Evolutionary conservation across 2,888 invertebrate genomes (phyloP), one percentile per base, ranked within the genome.

Genomic region (Diarsia mendica): DNA sequence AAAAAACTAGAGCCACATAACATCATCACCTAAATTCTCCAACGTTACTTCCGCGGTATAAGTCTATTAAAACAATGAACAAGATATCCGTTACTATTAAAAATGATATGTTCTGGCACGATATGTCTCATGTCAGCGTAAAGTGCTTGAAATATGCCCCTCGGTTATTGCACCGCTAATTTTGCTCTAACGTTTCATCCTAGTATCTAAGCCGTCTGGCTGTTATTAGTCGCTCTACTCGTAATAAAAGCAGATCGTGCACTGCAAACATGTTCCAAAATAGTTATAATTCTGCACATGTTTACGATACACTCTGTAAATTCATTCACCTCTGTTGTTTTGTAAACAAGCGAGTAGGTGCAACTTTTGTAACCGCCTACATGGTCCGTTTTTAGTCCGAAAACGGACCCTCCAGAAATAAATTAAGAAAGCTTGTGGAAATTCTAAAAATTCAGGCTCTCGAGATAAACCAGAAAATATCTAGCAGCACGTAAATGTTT

Each of bases 131-230:
- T 89, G 90, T 88, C 90, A 90, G 82, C 85, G 89, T 93, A 92
- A 93, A 93, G 90, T 92, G 91, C 79, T 82, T 92, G 91, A 93
- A 91, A 92, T 94, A 93, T 91, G 89, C 79, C 80, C 79, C 84
- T 75, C 89, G 92, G 93, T 92, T 93, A 93, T 92, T 92, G 92
- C 92, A 91, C 91, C 86, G 91, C 91, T 93, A 93, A 93, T 93
- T 93, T 90, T 88, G 89, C 82, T 85, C 88, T 87, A 90, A 72
- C 90, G 89, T 91, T 90, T 91, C 91, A 91, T 92, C 89, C 87
- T 86, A 89, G 90, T 88, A 89, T 90, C 90, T 89, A 78, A 87
- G 86, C 86, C 87, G 90, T 89, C 91, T 90, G 88, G 82, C 84
- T 81, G 82, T 86, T 84, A 84, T 86, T 86, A 88, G 85, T 85